phyloP scores from a whole-genome alignment of 2,113 vertebrate genomes.

The Pyxicephalus adspersus region DNA sequence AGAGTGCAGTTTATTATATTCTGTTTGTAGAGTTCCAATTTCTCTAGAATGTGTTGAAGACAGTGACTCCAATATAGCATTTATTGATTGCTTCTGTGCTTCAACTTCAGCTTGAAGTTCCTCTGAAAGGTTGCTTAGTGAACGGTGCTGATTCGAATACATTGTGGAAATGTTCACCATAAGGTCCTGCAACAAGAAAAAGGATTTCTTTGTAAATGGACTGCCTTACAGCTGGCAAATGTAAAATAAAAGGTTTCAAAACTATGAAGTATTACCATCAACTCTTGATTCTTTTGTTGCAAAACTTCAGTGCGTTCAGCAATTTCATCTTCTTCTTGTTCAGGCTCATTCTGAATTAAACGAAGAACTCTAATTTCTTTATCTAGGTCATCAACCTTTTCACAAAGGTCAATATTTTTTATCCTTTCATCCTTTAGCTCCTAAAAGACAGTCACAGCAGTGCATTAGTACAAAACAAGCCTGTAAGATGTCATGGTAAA shows the following conservation, averaged over 20 bases:
- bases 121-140: slow-evolving; percentile 61
- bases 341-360: slow-evolving; percentile 6
- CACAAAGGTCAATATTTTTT: slow-evolving; percentile 10
- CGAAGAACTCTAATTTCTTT: slow-evolving; percentile 10
- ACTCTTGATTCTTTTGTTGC: slow-evolving; percentile 9
- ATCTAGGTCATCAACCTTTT: background rate
- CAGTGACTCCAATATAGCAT: slow-evolving; percentile 60
- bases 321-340: slow-evolving; percentile 24
- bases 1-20: slow-evolving; percentile 62
- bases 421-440: slow-evolving; percentile 19
- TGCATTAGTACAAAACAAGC: background rate
- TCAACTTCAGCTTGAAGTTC: slow-evolving; percentile 64
- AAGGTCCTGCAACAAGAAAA: slow-evolving; percentile 62
- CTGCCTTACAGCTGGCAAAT: too few relatives aligned
- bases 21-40: slow-evolving; percentile 64
- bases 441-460: background rate
- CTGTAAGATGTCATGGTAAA: too few relatives aligned
- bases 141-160: slow-evolving; percentile 51
- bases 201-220: too few relatives aligned
- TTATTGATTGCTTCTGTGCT: slow-evolving; percentile 62
- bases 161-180: slow-evolving; percentile 65
- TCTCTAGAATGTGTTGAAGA: slow-evolving; percentile 56
- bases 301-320: slow-evolving; percentile 1
- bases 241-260: background rate
- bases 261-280: background rate